Percentiles rank a stretch among this genome's conserved stretches.
phyloP scores from a whole-genome alignment of 2,888 invertebrate species.

The Spodoptera exigua region DNA sequence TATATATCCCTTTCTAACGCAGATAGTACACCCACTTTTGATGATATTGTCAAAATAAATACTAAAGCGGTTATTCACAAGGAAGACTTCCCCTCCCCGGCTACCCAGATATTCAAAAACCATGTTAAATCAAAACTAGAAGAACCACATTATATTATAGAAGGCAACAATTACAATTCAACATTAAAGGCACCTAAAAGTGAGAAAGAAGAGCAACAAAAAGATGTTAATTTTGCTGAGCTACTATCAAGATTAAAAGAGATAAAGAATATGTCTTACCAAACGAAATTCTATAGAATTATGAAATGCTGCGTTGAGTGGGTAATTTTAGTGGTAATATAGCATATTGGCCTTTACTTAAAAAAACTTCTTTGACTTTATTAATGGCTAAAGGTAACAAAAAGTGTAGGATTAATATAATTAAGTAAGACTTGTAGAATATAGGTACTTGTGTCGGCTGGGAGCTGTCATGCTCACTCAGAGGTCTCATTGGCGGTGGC shows the following conservation, averaged over 20 bases:
- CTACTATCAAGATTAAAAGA: slow-evolving; percentile 16
- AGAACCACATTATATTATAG: background rate
- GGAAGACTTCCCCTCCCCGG: background rate
- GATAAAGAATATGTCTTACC: slow-evolving; percentile 1
- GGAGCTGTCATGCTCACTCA: no score
- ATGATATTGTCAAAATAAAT: slow-evolving; percentile 1
- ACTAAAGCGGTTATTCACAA: slow-evolving; percentile 1
- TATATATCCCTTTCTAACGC: background rate
- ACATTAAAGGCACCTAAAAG: background rate
- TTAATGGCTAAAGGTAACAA: background rate
- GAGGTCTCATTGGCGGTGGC: no score
- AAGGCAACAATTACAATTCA: background rate
- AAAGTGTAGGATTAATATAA: slow-evolving; percentile 6
- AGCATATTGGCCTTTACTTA: slow-evolving; percentile 26
- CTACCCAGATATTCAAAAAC: background rate
- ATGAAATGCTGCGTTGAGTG: slow-evolving; percentile 12
- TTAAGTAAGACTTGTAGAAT: no score
- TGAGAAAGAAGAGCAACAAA: slow-evolving; percentile 2
- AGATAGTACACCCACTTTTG: slow-evolving; percentile 1
- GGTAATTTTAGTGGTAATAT: slow-evolving; percentile 7
- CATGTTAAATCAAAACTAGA: background rate
- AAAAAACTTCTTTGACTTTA: slow-evolving; percentile 6
- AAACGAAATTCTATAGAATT: slow-evolving; percentile 1
- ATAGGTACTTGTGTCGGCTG: no score
- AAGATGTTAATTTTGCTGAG: slow-evolving; percentile 1